Conservation (phyloP, 2,113 vertebrate genomes). For the Climacteris rufus region DNA sequence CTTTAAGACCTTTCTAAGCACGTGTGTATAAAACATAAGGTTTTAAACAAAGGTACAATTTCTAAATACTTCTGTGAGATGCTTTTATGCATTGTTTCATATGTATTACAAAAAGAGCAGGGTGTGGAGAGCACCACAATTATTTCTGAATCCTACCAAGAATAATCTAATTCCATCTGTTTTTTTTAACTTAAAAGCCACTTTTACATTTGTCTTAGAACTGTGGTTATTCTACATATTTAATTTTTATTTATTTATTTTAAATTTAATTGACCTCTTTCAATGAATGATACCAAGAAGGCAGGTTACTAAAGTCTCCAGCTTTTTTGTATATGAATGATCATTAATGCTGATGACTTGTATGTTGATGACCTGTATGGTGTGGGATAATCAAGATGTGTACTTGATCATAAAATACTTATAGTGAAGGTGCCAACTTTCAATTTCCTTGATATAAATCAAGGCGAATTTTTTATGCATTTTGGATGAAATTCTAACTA, state of each 20-base stretch:
- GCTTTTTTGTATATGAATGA: not conserved
- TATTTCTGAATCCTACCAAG: not conserved
- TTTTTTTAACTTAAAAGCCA: not conserved
- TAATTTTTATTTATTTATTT: not conserved
- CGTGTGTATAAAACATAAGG: not conserved
- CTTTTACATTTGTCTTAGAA: not conserved
- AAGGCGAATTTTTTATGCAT: not conserved
- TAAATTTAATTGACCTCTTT: not conserved
- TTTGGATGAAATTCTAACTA: not conserved
- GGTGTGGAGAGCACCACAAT: not conserved
- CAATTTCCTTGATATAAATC: constrained; percentile 22
- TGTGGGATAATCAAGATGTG: not conserved
- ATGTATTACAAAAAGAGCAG: not conserved
- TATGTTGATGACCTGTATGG: too few species aligned
- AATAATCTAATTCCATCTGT: not conserved
- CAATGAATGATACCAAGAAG: rapidly evolving
- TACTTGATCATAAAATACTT: not conserved
- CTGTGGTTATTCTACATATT: not conserved
- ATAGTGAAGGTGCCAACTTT: constrained; percentile 7
- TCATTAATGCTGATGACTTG: not conserved
- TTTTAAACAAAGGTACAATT: not conserved
- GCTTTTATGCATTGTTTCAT: not conserved
- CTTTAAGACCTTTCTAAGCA: not conserved
- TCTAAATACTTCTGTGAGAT: not conserved
- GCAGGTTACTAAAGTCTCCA: not conserved